Evolutionary conservation across 2,888 invertebrate species (phyloP), one percentile per base, ranked within the genome.

Genomic region (Drosophila gaucha): DNA sequence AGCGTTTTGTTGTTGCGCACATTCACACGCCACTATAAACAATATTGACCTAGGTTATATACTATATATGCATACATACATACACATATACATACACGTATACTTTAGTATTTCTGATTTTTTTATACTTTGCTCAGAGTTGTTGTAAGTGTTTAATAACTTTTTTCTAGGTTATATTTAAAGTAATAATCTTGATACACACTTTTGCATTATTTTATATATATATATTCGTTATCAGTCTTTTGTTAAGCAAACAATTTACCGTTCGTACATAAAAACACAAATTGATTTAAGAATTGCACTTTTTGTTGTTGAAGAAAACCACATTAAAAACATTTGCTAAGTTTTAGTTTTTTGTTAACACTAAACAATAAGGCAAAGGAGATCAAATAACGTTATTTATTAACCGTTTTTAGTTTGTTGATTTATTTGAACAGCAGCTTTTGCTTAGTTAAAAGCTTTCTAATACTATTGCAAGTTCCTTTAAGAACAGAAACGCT

Each of bases 41-140:
- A 89, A 83, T 89, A 91, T 90, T 90, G 90, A 89, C 91, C 91
- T 91, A 90, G 90, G 90, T 88, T 90, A 73, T 75, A 75, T 74
- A 74, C 46, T 74, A 71, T 68, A 47, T 31, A 24, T 10, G 18
- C 3, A 35, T 3, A 44, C 28, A 51, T 18, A 49, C n/a, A 67
- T 20, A 51, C 41, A 60, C 16, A 43, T 26, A 33, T 46, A 58
- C 26, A 20, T 28, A 62, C 24, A 28, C 31, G 6, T 22, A 22
- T 26, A 46, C 18, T 20, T 46, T 47, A 38, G 36, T 74, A 52
- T 62, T 41, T 54, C 9, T 24, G 41, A 56, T 64, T 33, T 35
- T 20, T 35, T 35, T 16, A 18, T 20, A 16, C 46, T 39, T 39
- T 16, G 12, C 44, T 44, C 16, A 18, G 24, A n/a, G 36, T 36